Conservation (phyloP, 2,113 vertebrate genomes). For the Ictalurus punctatus region DNA sequence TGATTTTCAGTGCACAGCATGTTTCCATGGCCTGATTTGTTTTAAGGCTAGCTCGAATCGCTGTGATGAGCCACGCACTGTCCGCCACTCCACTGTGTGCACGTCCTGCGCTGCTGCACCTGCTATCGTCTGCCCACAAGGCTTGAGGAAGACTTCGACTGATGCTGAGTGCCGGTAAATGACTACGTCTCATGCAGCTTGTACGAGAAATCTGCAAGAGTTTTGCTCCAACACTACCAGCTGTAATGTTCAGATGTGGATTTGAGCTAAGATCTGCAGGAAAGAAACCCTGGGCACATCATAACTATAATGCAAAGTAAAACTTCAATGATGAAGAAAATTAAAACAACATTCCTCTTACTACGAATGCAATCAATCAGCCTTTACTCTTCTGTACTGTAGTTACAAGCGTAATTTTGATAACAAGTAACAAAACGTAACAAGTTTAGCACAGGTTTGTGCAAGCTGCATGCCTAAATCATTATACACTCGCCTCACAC, state of each 20-base stretch:
- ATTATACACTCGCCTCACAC: neutral
- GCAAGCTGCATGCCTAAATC: neutral
- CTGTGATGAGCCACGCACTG: constrained; percentile 27
- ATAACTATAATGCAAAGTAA: neutral
- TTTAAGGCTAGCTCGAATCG: constrained; percentile 44
- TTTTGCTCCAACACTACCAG: constrained; percentile 32
- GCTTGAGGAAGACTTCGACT: constrained; percentile 62
- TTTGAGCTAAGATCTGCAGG: neutral
- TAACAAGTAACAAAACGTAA: neutral
- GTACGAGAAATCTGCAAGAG: neutral
- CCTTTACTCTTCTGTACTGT: neutral
- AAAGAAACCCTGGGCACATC: neutral
- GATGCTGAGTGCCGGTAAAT: constrained; percentile 43
- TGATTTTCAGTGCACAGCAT: neutral
- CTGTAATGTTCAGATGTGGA: neutral
- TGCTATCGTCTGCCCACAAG: constrained; percentile 68
- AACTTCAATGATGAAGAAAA: neutral
- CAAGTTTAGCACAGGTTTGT: neutral
- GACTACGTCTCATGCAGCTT: neutral
- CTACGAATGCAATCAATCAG: neutral
- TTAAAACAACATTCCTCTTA: neutral
- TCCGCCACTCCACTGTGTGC: constrained; percentile 62
- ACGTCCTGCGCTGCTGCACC: constrained; percentile 70
- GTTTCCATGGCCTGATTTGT: neutral
- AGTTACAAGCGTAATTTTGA: neutral